Base-by-base conservation (phyloP, 2,888 invertebrate genomes). In the Listrodromus nycthemerus region DNA sequence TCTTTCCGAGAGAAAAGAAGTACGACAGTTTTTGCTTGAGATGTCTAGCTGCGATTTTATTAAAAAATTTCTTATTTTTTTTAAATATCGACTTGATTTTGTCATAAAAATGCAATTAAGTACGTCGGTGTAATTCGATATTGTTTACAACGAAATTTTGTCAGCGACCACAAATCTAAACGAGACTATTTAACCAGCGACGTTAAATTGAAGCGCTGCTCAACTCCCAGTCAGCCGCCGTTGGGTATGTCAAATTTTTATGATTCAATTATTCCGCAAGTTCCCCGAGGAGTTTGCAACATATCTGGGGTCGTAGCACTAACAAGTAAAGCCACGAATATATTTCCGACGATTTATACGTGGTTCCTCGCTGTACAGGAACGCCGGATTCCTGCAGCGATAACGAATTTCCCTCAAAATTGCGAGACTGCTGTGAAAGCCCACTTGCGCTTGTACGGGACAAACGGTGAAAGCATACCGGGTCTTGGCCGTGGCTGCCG, bases 241-340 rank as follows among this genome's bases (percentile, higher is more conserved):
- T 55, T 55, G 1, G 8, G n/a, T 65, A 2, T 75, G 24, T 37
- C 37, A 37, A 16, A 24, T 6, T 80, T 83, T 83, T 83, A 83
- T 52, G 71, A 76, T 73, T 65, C 67, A 83, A 83, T 83, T 83
- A 83, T 80, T 83, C 76, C 30, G 41, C 21, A 33, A 63, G 37
- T 24, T 65, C 52, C 50, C 19, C 8, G 37, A 1, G 48, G 19
- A 48, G 50, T 50, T 7, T 50, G 74, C 63, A 55, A 58, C 55
- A 45, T 74, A 58, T 74, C 30, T 67, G 24, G 16, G 21, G 37
- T 37, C 33, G 50, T 37, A 52, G 19, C 45, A 50, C 61, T 63
- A 73, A 76, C 78, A 45, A 74, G 74, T 21, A 67, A 52, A 69
- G n/a, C 45, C 13, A 67, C 27, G 67, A 52, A 52, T 83, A 71